phyloP scores from a whole-genome alignment of 2,797 vertebrate genomes.

The Hydrocynus forskahlii region DNA sequence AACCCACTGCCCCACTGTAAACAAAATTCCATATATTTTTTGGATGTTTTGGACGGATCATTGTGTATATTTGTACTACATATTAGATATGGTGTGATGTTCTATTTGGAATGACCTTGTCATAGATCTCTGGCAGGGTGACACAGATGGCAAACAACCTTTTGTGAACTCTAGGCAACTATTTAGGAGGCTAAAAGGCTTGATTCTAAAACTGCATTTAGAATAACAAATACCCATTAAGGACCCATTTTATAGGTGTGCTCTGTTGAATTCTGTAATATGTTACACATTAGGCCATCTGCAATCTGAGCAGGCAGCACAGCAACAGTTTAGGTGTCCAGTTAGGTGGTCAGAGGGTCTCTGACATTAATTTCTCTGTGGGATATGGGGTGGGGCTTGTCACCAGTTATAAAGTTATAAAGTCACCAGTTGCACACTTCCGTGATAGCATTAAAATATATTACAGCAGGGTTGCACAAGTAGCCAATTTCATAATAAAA shows the following conservation, averaged over 20 bases:
- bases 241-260: not conserved
- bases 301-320: not conserved
- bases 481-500: too few relatives aligned
- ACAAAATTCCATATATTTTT: constrained; percentile 14
- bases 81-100: not conserved
- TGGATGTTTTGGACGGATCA: not conserved
- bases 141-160: not conserved
- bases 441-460: not conserved
- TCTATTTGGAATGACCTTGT: constrained; percentile 16
- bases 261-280: not conserved
- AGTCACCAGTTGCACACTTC: not conserved
- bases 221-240: not conserved
- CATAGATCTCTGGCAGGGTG: not conserved
- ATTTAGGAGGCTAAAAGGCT: not conserved
- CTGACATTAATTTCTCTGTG: not conserved
- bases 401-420: constrained; percentile 11
- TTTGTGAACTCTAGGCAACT: not conserved
- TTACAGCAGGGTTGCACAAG: not conserved
- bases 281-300: not conserved
- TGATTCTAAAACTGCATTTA: not conserved
- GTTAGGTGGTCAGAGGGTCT: not conserved
- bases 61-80: constrained; percentile 9
- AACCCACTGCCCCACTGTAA: not conserved
- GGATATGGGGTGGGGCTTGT: not conserved
- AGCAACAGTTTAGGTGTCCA: not conserved